Evolutionary conservation across 2,113 vertebrate species (phyloP).

Genomic region (Oreocharis arfaki): DNA sequence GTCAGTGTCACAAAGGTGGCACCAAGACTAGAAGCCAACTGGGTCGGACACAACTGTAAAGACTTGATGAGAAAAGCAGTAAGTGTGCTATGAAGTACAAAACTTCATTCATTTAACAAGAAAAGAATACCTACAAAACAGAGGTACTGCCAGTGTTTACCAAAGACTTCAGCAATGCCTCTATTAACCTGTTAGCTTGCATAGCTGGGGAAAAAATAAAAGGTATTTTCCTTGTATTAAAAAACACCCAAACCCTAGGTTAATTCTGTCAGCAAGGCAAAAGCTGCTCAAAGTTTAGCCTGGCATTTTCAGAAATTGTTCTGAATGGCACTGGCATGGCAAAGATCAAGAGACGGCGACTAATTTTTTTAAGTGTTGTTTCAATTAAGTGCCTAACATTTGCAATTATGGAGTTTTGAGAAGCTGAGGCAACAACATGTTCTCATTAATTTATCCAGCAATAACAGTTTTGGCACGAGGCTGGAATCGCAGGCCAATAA

Average conservation of each 20-base stretch:
- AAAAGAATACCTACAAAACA: not conserved
- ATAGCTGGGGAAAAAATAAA: not conserved
- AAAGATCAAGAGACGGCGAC: not conserved
- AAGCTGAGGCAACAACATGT: constrained; percentile 36
- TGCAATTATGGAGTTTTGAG: constrained; percentile 33
- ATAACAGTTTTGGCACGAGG: constrained; percentile 46
- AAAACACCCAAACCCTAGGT: fast-evolving
- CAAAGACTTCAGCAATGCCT: not conserved
- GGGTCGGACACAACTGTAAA: not conserved
- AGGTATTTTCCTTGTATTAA: not conserved
- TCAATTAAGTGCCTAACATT: constrained; percentile 26
- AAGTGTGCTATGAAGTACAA: not conserved
- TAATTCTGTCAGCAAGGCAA: not conserved
- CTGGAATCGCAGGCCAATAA: constrained; percentile 1
- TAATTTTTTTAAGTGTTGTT: not conserved
- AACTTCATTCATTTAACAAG: not conserved
- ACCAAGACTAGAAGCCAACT: not conserved
- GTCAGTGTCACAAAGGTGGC: not conserved
- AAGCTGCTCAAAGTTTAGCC: not conserved
- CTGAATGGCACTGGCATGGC: not conserved
- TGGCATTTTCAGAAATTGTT: not conserved
- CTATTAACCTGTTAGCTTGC: not conserved
- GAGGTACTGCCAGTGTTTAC: not conserved
- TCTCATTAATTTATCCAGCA: constrained; percentile 64
- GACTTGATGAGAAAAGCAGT: not conserved